phyloP scores from a whole-genome alignment of 2,888 invertebrate genomes.

The Cantharis rustica region DNA sequence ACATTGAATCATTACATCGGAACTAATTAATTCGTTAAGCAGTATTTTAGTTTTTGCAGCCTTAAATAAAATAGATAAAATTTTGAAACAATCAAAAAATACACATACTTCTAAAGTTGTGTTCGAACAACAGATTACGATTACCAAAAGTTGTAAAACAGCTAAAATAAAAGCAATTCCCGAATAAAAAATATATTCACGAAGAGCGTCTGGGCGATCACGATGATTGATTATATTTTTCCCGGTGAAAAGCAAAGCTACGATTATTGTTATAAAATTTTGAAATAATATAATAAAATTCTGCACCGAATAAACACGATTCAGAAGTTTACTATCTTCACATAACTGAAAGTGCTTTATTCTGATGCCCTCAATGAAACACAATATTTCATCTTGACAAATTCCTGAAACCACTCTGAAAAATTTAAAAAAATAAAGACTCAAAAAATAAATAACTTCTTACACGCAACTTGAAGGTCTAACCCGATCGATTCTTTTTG shows the following conservation, averaged over 20 bases:
- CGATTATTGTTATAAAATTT: constrained; percentile 7
- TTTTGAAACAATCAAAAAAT: background rate
- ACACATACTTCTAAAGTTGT: background rate
- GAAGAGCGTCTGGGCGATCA: background rate
- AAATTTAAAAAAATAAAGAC: background rate
- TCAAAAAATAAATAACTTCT: background rate
- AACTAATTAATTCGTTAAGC: background rate
- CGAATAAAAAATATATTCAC: background rate
- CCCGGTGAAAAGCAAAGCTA: constrained; percentile 4
- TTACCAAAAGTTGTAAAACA: background rate
- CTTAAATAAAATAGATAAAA: background rate
- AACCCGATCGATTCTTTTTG: background rate
- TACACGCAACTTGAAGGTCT: background rate
- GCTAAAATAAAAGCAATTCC: background rate
- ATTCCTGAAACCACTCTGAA: background rate
- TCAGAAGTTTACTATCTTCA: background rate
- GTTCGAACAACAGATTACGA: background rate
- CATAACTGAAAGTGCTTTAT: constrained; percentile 3
- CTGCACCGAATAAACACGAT: background rate
- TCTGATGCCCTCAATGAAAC: constrained; percentile 2
- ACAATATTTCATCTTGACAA: constrained; percentile 1
- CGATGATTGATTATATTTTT: constrained; percentile 6
- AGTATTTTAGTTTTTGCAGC: background rate
- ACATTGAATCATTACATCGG: background rate
- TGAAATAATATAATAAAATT: constrained; percentile 3